A percentile compares a stretch with the other conserved stretches of the same genome.
Evolutionary conservation across 2,113 vertebrate genomes (phyloP).

Genomic region (Paralichthys olivaceus): DNA sequence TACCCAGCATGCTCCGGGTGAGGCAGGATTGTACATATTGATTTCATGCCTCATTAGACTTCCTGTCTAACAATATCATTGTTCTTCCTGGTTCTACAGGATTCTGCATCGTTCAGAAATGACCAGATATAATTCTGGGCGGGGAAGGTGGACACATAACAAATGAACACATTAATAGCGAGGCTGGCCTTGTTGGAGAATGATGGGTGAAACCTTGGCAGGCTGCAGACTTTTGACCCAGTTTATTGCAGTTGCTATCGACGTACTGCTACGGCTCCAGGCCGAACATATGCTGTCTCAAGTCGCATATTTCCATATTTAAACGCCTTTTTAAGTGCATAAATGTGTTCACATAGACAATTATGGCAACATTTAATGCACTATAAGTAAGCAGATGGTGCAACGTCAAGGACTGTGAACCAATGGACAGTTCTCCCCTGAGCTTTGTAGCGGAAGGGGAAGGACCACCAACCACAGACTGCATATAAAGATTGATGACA

Average conservation of each 20-base stretch:
- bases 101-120: constrained; percentile 59
- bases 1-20: constrained; percentile 81
- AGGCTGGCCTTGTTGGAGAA: constrained; percentile 9
- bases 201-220: constrained; percentile 12
- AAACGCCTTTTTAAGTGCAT: background rate
- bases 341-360: background rate
- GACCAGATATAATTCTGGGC: constrained; percentile 66
- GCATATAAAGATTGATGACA: no score
- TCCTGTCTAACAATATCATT: constrained; percentile 80
- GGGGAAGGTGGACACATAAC: constrained; percentile 63
- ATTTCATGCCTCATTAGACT: constrained; percentile 85
- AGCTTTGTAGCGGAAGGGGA: no score
- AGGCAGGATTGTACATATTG: constrained; percentile 82
- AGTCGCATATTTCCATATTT: background rate
- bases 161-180: constrained; percentile 66
- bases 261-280: background rate
- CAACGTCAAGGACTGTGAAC: background rate
- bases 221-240: constrained; percentile 44
- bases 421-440: background rate
- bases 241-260: constrained; percentile 6
- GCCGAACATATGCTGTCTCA: background rate
- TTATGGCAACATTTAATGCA: background rate
- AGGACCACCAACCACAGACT: background rate
- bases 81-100: constrained; percentile 70
- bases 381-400: background rate